Evolutionary conservation across 2,888 invertebrate species (phyloP), one percentile per base, ranked within the genome.

Genomic region (Eristalis intricaria): DNA sequence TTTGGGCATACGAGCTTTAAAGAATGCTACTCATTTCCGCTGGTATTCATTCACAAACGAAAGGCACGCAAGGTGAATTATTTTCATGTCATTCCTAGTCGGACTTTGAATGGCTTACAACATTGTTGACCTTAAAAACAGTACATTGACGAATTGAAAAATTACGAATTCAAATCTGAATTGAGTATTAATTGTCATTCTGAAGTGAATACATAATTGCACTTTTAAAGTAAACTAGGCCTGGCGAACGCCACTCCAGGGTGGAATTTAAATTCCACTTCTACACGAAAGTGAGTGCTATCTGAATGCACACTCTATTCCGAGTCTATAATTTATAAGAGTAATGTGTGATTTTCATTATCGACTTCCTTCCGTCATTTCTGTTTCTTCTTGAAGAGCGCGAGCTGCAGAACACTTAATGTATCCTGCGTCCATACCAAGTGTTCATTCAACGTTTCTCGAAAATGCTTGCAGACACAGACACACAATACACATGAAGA

Each of bases 301-400:
- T 75, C 58, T 76, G 61, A 50, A 50, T 71, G 56, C 26, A 40
- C 64, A 76, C 70, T 78, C 77, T 50, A 73, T 74, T 74, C 35
- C 58, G 69, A 86, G 77, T 40, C 87, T 66, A 79, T 79, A 71
- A 84, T 78, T 84, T 87, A 79, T 75, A 68, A 69, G 64, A 60
- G 73, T 73, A 84, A 80, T 76, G 87, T 84, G 87, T 76, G 79
- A 87, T 84, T 84, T 84, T 84, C 84, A 84, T 87, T 87, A 84
- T 87, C 40, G 64, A 79, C 87, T 87, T 87, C 87, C 87, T 87
- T 87, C 87, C 87, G 78, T 78, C 83, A 66, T 74, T 64, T 56
- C 58, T 71, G 23, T 40, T 63, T 73, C 63, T 73, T 68, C 35
- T 68, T 66, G n/a, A 40, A n/a, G 56, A 79, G 35, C 8, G 40